Conservation (phyloP, 1,140 invertebrate genomes). For the Idris sp. region DNA sequence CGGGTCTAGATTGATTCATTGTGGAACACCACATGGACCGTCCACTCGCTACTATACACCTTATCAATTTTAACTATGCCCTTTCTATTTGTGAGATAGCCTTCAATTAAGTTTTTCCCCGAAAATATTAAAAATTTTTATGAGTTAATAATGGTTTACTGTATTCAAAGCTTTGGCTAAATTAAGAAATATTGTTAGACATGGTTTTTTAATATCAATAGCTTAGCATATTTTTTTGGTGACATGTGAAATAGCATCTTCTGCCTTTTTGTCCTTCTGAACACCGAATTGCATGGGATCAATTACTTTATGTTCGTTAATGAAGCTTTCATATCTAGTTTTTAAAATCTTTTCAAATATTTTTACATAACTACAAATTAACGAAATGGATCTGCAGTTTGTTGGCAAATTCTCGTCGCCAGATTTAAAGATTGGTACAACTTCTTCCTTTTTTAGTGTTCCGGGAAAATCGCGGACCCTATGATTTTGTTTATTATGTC, state of each 20-base stretch:
- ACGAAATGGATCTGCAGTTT: background rate
- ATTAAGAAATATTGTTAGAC: background rate
- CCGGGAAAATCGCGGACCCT: background rate
- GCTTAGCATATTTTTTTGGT: background rate
- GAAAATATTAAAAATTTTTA: background rate
- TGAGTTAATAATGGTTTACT: background rate
- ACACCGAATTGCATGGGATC: background rate
- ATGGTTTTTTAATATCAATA: background rate
- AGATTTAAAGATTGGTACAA: background rate
- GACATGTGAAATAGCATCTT: background rate
- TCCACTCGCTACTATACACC: background rate
- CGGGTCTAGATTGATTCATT: background rate
- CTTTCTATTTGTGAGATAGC: background rate
- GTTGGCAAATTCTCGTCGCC: background rate
- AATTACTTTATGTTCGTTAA: background rate
- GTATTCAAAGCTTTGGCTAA: background rate
- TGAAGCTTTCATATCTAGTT: background rate
- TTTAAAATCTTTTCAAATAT: constrained; percentile 1
- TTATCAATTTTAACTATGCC: background rate
- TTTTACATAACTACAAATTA: background rate
- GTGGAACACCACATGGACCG: background rate
- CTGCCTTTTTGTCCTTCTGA: background rate
- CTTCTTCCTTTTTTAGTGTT: constrained; percentile 1
- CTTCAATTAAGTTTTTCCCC: background rate
- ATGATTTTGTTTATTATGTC: background rate